Conservation (phyloP, 2,888 invertebrate species). For the Tetranychus piercei region DNA sequence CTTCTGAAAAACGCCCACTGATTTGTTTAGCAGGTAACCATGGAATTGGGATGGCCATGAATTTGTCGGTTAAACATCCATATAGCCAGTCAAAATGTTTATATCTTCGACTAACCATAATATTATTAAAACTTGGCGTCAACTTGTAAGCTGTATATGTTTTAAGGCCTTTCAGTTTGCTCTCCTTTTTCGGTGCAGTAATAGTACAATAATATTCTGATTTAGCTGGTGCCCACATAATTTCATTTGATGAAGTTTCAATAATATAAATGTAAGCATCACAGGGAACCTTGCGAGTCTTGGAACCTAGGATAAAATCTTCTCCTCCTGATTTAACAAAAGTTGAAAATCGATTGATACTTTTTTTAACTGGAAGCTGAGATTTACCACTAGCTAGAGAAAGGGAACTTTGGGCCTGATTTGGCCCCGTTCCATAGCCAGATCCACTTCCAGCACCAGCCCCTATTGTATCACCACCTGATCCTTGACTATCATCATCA, state of each 20-base stretch:
- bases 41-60: slow-evolving; percentile 79
- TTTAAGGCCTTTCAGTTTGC: slow-evolving; percentile 89
- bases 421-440: background rate
- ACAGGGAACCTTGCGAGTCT: slow-evolving; percentile 48
- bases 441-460: background rate
- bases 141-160: slow-evolving; percentile 91
- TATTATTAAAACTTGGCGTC: slow-evolving; percentile 65
- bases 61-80: slow-evolving; percentile 78
- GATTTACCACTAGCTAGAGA: background rate
- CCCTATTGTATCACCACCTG: slow-evolving; percentile 11
- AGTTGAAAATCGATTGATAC: slow-evolving; percentile 47
- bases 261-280: slow-evolving; percentile 43
- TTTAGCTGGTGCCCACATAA: slow-evolving; percentile 54
- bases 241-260: slow-evolving; percentile 29
- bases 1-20: slow-evolving; percentile 87
- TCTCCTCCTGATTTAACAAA: slow-evolving; percentile 78
- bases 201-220: slow-evolving; percentile 65
- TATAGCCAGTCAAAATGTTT: slow-evolving; percentile 99
- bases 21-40: slow-evolving; percentile 96
- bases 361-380: slow-evolving; percentile 17
- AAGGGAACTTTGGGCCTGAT: background rate
- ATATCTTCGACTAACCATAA: slow-evolving; percentile 68
- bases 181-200: slow-evolving; percentile 88
- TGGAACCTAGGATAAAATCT: slow-evolving; percentile 62
- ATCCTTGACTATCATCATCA: slow-evolving; percentile 22